Evolutionary conservation across 2,113 vertebrate genomes (phyloP).

Genomic region (Acanthochromis polyacanthus): DNA sequence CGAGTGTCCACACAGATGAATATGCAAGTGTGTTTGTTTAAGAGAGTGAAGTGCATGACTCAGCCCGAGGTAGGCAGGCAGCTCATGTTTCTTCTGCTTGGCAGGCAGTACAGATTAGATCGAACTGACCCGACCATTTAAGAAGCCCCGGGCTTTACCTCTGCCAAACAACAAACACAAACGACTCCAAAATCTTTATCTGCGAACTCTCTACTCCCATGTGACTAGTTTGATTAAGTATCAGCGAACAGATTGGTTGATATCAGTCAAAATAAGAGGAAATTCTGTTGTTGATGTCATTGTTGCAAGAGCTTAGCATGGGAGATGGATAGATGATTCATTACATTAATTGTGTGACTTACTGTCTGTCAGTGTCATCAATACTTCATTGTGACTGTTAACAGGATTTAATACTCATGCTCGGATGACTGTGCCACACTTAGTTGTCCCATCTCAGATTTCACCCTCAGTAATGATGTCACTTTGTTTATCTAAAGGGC

Average conservation of each 20-base stretch:
- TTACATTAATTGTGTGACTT: neutral
- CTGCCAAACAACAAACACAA: slow-evolving; percentile 39
- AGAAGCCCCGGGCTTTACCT: slow-evolving; percentile 54
- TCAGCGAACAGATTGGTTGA: slow-evolving; percentile 17
- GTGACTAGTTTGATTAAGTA: slow-evolving; percentile 42
- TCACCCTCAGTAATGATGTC: slow-evolving; percentile 38
- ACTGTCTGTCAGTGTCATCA: slow-evolving; percentile 32
- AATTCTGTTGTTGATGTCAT: neutral
- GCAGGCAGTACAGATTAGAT: slow-evolving; percentile 66
- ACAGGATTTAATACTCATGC: slow-evolving; percentile 47
- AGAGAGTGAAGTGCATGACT: slow-evolving; percentile 65
- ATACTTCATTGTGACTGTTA: slow-evolving; percentile 55
- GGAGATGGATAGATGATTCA: neutral
- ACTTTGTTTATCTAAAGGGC: slow-evolving; percentile 1
- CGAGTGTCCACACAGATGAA: slow-evolving; percentile 17
- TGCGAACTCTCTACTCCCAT: slow-evolving; percentile 16
- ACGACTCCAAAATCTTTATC: slow-evolving; percentile 38
- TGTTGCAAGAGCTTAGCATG: neutral
- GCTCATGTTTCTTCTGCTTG: slow-evolving; percentile 73
- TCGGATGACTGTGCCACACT: slow-evolving; percentile 13
- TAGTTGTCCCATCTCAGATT: slow-evolving; percentile 49
- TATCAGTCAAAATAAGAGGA: slow-evolving; percentile 18
- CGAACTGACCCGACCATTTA: slow-evolving; percentile 58
- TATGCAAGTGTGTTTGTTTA: slow-evolving; percentile 66
- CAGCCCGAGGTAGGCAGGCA: slow-evolving; percentile 67